These are phyloP conservation scores for Tetranychus truncatus DNA, from an alignment of 2,888 invertebrate species.

Conservation along the genomic window DNA sequence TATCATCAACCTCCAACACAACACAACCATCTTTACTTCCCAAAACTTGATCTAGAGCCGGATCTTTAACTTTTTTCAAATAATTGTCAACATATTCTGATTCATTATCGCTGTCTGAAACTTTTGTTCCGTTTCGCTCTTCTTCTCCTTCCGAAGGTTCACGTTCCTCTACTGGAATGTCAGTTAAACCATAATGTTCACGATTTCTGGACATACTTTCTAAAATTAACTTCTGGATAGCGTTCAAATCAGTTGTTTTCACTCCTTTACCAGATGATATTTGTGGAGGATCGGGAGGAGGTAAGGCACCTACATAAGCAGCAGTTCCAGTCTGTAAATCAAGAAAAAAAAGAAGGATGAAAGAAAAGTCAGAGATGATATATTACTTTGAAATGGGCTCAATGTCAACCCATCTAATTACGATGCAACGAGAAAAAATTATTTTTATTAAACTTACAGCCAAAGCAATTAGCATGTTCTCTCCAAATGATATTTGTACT, in stretches of 20 bases:
- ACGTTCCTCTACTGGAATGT: conserved; percentile 4
- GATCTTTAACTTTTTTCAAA: neutral
- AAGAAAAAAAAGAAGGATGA: conserved; percentile 9
- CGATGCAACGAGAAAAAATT: neutral
- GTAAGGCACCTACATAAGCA: conserved; percentile 54
- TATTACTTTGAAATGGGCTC: neutral
- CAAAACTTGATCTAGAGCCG: neutral
- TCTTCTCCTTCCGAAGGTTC: neutral
- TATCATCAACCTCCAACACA: conserved; percentile 49
- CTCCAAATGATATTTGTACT: conserved; percentile 63
- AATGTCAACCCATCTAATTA: neutral
- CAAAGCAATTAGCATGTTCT: conserved; percentile 64
- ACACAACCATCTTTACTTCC: conserved; percentile 14
- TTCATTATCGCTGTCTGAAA: neutral
- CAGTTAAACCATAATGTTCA: conserved; percentile 43
- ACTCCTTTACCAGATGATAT: conserved; percentile 35
- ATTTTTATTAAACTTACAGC: conserved; percentile 36
- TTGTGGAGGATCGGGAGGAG: conserved; percentile 49
- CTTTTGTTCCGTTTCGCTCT: neutral
- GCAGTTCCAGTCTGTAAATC: conserved; percentile 42
- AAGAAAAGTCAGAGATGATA: neutral
- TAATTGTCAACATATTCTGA: neutral
- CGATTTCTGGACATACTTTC: conserved; percentile 52
- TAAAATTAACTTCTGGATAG: conserved; percentile 48
- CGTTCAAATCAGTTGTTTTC: conserved; percentile 35